Evolutionary conservation across 2,113 vertebrate species (phyloP), one percentile per base, ranked within the genome.

Genomic region (Merops nubicus): DNA sequence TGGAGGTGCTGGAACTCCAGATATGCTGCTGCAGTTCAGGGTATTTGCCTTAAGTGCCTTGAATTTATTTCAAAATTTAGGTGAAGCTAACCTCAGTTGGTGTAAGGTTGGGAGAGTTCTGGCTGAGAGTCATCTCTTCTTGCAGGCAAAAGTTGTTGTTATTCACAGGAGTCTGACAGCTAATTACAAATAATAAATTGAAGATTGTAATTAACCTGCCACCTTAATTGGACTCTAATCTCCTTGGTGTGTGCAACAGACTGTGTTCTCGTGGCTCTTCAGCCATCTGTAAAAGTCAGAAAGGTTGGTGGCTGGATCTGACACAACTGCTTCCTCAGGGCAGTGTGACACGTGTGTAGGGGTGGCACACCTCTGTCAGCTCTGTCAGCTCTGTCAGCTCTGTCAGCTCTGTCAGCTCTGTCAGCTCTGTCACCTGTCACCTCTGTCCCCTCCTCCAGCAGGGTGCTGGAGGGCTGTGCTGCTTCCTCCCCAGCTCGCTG

Each of bases 171-270:
- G 45, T n/a, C 59, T 81, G 89, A 78, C 87, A 67, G 84, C 89
- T 84, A 42, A 63, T 92, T 94, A 73, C 53, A 83, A 60, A 73
- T 73, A 68, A 85, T 85, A 83, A 83, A 88, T 78, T 81, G 76
- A 42, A 74, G 83, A 26, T 67, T 83, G 50, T 77, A 92, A 93
- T 96, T 89, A 93, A 75, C 60, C 68, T 36, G 43, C 40, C 89
- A n/a, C 68, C 56, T 91, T 93, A 62, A 77, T 93, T 92, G 76
- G 86, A 67, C 86, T 77, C 33, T 95, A 23, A 88, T 77, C 91
- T 93, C 45, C 62, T 83, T 34, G 54, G 42, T 29, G 45, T 5
- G 29, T 40, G 72, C 45, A 40, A 2, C 36, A 85, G 67, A 4
- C 72, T 17, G 83, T 47, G 56, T 16, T 70, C 19, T 73, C 29